Conservation (phyloP, 2,113 vertebrate species). For the Oncorhynchus mykiss region DNA sequence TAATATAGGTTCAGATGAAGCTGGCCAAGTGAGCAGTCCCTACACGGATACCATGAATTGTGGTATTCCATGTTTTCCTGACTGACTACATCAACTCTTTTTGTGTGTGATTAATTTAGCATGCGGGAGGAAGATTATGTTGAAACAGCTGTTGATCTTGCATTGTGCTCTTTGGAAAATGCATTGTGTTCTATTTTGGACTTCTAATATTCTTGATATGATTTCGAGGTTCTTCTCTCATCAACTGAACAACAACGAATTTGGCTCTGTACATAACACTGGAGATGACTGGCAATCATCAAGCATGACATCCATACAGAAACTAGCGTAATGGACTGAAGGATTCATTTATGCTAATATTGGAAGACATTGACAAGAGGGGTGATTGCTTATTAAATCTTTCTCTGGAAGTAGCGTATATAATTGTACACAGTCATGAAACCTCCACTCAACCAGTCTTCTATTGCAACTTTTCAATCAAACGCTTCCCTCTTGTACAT, state of each 20-base stretch:
- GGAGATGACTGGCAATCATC: background rate
- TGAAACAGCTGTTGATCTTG: background rate
- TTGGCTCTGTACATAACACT: slow-evolving; percentile 10
- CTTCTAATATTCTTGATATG: background rate
- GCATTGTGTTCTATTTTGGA: background rate
- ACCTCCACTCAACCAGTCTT: background rate
- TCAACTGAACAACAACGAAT: background rate
- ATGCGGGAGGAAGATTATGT: background rate
- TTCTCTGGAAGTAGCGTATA: too few species aligned
- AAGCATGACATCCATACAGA: slow-evolving; percentile 4
- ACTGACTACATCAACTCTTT: background rate
- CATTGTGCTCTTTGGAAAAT: background rate
- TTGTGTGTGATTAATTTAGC: background rate
- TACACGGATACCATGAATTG: too few species aligned
- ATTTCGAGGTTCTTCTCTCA: background rate
- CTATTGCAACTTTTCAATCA: slow-evolving; percentile 3
- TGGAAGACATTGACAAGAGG: background rate
- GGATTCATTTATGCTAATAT: slow-evolving; percentile 12
- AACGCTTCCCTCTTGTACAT: background rate
- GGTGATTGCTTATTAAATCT: background rate
- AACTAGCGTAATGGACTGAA: slow-evolving; percentile 3
- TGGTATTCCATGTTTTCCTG: background rate
- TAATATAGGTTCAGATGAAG: too few species aligned
- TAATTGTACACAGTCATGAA: slow-evolving; percentile 8
- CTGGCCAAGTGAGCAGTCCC: too few species aligned